Evolutionary conservation across 2,797 vertebrate genomes (phyloP), one percentile per base, ranked within the genome.

Genomic region (Tenualosa thibaudeaui): DNA sequence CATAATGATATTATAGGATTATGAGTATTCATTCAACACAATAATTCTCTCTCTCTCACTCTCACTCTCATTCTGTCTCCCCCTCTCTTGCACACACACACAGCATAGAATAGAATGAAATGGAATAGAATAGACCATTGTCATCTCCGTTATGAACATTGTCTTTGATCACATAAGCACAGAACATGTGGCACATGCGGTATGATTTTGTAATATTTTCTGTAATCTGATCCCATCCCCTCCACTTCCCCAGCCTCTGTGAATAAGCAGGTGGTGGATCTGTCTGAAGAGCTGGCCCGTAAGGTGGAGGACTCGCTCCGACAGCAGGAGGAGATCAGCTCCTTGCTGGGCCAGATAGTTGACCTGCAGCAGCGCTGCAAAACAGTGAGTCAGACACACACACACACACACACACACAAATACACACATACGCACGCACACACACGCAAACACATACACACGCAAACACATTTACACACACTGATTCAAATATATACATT

Each of bases 311-410:
- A 97, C 88, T 89, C 91, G 0, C 88, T 94, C 0, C 92, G 95
- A 81, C 97, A 98, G 90, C 96, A 97, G 93, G 97, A 97, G 83
- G 97, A 98, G 94, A 97, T 98, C 90, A 94, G 95, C 62, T 92
- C 89, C 12, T 95, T 98, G 83, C 94, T 96, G 71, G 95, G 93
- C 0, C 96, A 97, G 91, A 95, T 97, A 0, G 94, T 95, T 1
- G 96, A 96, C 26, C 94, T 97, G 78, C 96, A 98, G 92, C 95
- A 95, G 9, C 95, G 95, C 22, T 97, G 96, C 87, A 96, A 96
- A 86, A 84, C 15, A 87, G 97, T 99, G 90, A 94, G 95, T 31
- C 5, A 81, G 5, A 31, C 58, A 83, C 37, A 84, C 26, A 71
- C 50, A 40, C 10, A 46, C n/a, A 81, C 65, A n/a, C 0, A 83